Conservation (phyloP, 2,888 invertebrate species). For the Acleris cristana region DNA sequence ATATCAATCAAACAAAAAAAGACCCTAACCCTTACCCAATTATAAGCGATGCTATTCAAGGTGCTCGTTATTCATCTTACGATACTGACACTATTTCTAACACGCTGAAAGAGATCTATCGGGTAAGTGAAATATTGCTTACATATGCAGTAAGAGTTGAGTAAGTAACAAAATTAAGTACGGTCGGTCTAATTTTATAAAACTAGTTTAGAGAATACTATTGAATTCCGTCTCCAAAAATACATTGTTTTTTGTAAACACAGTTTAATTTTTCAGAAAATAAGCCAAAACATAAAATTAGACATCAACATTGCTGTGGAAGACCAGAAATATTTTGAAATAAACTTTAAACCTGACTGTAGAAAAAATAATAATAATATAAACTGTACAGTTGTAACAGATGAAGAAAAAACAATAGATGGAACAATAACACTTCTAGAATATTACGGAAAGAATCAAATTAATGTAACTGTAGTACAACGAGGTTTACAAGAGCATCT, state of each 20-base stretch:
- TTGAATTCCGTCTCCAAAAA: no score
- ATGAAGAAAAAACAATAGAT: conserved; percentile 12
- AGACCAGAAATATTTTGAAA: conserved; percentile 28
- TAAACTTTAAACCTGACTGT: conserved; percentile 26
- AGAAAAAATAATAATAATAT: background rate
- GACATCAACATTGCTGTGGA: conserved; percentile 13
- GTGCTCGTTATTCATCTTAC: background rate
- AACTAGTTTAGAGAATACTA: no score
- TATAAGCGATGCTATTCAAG: background rate
- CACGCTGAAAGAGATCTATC: background rate
- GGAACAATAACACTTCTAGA: conserved; percentile 20
- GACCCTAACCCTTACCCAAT: background rate
- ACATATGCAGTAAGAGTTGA: no score
- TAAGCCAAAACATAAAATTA: conserved; percentile 19
- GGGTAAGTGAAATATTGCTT: background rate
- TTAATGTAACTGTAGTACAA: conserved; percentile 15
- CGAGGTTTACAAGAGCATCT: conserved; percentile 24
- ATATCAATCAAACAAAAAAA: background rate
- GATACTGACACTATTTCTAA: background rate
- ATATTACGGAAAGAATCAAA: conserved; percentile 13
- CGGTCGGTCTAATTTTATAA: background rate
- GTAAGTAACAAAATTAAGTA: background rate
- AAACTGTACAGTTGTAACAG: conserved; percentile 6
- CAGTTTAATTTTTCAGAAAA: conserved; percentile 14
- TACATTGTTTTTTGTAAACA: background rate